Percentiles rank a stretch among this genome's conserved stretches.
Evolutionary conservation across 2,888 invertebrate genomes (phyloP).

Genomic region (Pollenia labialis): DNA sequence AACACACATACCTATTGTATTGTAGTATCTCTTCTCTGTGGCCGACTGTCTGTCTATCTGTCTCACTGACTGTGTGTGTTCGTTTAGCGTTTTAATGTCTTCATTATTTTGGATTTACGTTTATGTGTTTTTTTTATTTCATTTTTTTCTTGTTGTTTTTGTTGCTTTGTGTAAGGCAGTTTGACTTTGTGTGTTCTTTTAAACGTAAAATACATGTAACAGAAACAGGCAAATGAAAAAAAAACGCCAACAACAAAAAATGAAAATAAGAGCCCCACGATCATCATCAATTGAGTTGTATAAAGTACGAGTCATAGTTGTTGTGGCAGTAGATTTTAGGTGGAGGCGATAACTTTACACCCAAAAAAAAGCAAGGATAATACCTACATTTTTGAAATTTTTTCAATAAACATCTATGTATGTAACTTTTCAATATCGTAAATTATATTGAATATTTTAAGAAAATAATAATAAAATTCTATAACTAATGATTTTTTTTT

Average conservation of each 20-base stretch:
- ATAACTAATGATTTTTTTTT: no score
- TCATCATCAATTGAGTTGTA: conserved; percentile 62
- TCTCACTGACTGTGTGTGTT: conserved; percentile 67
- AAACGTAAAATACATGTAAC: conserved; percentile 61
- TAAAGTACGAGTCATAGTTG: conserved; percentile 50
- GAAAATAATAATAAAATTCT: no score
- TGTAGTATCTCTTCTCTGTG: conserved; percentile 59
- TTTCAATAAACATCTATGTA: neutral
- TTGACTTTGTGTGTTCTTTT: conserved; percentile 60
- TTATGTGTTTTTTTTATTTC: conserved; percentile 66
- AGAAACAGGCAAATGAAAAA: conserved; percentile 35
- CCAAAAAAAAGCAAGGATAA: conserved; percentile 11
- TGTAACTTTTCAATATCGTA: neutral
- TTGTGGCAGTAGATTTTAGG: conserved; percentile 47
- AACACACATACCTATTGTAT: conserved; percentile 48
- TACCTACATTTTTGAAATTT: neutral
- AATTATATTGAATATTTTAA: no score
- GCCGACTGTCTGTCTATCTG: conserved; percentile 64
- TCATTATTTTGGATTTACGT: conserved; percentile 74
- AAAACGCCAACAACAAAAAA: conserved; percentile 42
- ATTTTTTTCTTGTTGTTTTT: conserved; percentile 54
- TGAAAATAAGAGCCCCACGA: conserved; percentile 62
- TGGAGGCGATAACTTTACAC: conserved; percentile 60
- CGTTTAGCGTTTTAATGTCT: conserved; percentile 74
- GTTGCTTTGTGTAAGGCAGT: conserved; percentile 11